phyloP scores from a whole-genome alignment of 37 sponge, comb jelly and placozoan genomes.

The Halisarca cf. caerulea region DNA sequence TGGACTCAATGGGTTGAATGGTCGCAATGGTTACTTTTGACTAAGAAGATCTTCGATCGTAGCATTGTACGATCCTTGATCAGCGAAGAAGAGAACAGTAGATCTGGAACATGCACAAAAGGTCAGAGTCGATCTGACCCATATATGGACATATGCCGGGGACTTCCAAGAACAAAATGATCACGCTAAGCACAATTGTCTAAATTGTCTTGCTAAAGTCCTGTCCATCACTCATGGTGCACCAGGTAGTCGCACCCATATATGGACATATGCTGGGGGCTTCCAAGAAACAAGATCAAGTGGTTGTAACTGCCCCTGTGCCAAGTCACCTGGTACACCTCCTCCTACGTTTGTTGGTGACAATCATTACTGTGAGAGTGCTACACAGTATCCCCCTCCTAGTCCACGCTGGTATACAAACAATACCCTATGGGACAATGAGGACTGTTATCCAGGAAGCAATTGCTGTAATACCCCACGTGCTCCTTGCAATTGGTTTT shows the following conservation, averaged over 20 bases:
- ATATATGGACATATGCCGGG: slow-evolving; percentile 4
- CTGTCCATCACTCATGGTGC: slow-evolving; percentile 10
- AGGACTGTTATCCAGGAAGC: slow-evolving; percentile 26
- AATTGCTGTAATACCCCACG: slow-evolving; percentile 5
- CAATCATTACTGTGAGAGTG: not conserved
- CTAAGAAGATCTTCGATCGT: too few species aligned
- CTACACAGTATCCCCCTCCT: not conserved
- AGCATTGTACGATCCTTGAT: too few species aligned
- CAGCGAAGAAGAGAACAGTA: too few species aligned
- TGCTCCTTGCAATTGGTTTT: slow-evolving; percentile 24
- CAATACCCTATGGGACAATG: slow-evolving; percentile 10
- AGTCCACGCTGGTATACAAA: not conserved
- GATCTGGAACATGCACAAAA: too few species aligned
- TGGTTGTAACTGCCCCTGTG: slow-evolving; percentile 4
- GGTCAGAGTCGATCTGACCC: too few species aligned
- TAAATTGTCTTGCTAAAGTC: too few species aligned
- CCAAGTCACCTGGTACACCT: not conserved
- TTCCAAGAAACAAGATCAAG: not conserved
- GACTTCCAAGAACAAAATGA: too few species aligned
- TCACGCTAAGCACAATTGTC: not conserved
- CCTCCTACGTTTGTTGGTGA: not conserved
- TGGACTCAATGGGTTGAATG: not conserved
- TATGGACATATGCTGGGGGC: slow-evolving; percentile 16
- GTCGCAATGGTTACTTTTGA: not conserved
- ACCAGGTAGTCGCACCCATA: not conserved